Evolutionary conservation across 2,888 invertebrate species (phyloP).

Genomic region (Hipparchia sbordonii): DNA sequence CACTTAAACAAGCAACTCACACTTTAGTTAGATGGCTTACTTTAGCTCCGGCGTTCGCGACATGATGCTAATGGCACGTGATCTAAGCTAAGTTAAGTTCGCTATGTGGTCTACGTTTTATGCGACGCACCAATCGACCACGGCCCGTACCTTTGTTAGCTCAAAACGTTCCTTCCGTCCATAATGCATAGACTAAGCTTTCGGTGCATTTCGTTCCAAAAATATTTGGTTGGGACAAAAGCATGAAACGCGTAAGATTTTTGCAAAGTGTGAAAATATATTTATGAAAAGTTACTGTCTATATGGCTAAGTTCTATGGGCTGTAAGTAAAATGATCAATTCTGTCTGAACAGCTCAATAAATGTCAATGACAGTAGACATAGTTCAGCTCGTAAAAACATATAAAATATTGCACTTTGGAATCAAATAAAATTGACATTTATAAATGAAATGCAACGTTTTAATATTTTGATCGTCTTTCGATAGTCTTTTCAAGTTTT

Average conservation of each 20-base stretch:
- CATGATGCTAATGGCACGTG: no score
- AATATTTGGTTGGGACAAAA: conserved; percentile 36
- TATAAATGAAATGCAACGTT: no score
- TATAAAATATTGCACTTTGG: not conserved
- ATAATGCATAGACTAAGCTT: conserved; percentile 71
- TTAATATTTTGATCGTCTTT: not conserved
- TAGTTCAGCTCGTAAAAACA: not conserved
- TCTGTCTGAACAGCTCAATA: not conserved
- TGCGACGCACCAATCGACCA: conserved; percentile 54
- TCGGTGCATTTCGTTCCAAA: conserved; percentile 57
- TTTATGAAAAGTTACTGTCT: not conserved
- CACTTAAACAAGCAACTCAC: no score
- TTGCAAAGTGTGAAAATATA: not conserved
- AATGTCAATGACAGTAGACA: not conserved
- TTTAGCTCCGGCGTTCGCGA: no score
- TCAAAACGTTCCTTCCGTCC: conserved; percentile 80
- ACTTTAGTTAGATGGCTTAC: no score
- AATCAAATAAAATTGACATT: not conserved
- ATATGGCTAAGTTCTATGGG: not conserved
- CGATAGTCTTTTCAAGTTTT: not conserved
- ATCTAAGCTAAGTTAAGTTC: no score
- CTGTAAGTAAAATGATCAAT: not conserved
- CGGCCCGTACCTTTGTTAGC: conserved; percentile 58
- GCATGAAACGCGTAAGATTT: conserved; percentile 25
- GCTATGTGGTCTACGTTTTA: not conserved